Base-by-base conservation (phyloP, 2,113 vertebrate genomes). In the Ranitomeya imitator region DNA sequence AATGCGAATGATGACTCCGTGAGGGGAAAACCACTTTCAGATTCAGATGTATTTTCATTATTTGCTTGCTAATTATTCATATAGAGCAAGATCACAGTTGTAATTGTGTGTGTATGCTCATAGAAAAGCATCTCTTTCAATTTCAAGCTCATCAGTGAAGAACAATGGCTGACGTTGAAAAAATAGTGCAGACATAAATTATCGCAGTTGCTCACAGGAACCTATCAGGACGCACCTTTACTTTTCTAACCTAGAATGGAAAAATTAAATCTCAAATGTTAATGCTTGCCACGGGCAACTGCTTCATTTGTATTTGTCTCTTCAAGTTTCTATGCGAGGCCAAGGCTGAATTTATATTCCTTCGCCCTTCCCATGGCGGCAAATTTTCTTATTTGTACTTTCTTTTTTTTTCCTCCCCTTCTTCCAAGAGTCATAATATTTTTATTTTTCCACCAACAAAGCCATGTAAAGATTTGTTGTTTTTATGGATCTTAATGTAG, bases 1-100 rank as follows among this genome's bases (percentile, higher is more conserved):
- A 45, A 80, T 60, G 79, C 55, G 65, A 83, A 83, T 83, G 31
- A 65, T 31, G 31, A 63, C 74, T 51, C 74, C 74, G 61, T 61
- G 21, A 37, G 15, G 59, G 45, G 59, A 81, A 61, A 81, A 81
- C 7, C 26, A 7, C 23, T 61, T 63, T 63, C 9, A 9, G 15
- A 61, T 81, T 81, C 26, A 31, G 9, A 60, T 31, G n/a, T 23
- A 23, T 60, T 59, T 60, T 59, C 55, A 60, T 80, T 23, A 80
- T 15, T 80, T 3, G 11, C n/a, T 37, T 59, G 54, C 78, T 26
- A 31, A 31, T 59, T 80, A 9, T 80, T 80, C 55, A 60, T 59
- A 80, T 80, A 60, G 4, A 0, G n/a, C 55, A 18, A 10, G 57
- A 18, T 7, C 52, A 23, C 54, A 18, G 19, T 26, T n/a, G 13